Evolutionary conservation across 2,888 invertebrate genomes (phyloP).

Genomic region (Cephus nigrinus): DNA sequence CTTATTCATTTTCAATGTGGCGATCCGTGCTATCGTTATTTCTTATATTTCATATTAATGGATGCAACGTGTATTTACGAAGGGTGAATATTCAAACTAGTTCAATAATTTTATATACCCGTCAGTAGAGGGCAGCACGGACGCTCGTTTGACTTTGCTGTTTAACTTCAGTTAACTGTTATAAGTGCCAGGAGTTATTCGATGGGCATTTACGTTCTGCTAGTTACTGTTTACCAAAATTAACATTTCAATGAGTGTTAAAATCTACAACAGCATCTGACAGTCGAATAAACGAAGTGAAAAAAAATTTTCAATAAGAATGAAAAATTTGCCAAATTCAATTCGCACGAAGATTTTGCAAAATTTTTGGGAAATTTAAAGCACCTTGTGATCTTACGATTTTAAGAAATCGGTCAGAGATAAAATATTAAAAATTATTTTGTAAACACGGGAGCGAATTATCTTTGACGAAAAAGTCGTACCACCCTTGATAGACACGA

Average conservation of each 20-base stretch:
- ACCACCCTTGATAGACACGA: not conserved
- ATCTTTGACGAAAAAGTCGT: not conserved
- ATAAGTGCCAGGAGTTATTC: not conserved
- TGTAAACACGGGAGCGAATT: not conserved
- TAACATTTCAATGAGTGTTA: not conserved
- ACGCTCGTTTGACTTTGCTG: not conserved
- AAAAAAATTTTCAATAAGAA: too few relatives aligned
- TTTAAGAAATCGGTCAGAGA: not conserved
- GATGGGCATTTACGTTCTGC: not conserved
- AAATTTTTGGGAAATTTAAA: too few relatives aligned
- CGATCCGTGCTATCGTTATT: constrained; percentile 24
- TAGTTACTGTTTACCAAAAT: not conserved
- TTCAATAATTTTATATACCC: not conserved
- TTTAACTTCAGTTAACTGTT: not conserved
- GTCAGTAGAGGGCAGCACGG: not conserved
- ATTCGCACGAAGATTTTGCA: too few relatives aligned
- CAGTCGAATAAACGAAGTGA: too few relatives aligned
- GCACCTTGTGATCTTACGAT: too few relatives aligned
- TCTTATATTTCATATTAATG: constrained; percentile 40
- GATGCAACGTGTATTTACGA: not conserved
- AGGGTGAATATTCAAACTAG: constrained; percentile 25
- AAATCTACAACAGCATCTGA: too few relatives aligned
- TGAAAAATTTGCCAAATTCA: too few relatives aligned
- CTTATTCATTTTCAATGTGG: constrained; percentile 42
- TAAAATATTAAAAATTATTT: not conserved